Evolutionary conservation across 2,113 vertebrate genomes (phyloP).

Genomic region (Gymnobelideus leadbeateri): DNA sequence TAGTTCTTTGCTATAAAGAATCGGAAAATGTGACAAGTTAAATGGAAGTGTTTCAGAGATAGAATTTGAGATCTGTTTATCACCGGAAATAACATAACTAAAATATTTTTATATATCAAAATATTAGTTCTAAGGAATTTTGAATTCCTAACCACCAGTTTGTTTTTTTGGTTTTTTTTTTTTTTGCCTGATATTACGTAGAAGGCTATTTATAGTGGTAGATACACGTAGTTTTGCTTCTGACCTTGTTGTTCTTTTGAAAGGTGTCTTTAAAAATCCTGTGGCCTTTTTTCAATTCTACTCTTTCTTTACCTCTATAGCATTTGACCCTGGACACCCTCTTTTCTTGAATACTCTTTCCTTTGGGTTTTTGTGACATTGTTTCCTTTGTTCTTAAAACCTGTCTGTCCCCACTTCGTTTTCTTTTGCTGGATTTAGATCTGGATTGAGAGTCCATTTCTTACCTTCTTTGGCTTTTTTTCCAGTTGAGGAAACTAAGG

Average conservation of each 20-base stretch:
- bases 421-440: not conserved
- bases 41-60: not conserved
- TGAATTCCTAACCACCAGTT: conserved; percentile 25
- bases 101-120: conserved; percentile 16
- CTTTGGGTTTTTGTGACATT: not conserved
- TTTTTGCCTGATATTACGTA: conserved; percentile 16
- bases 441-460: not conserved
- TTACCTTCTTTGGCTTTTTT: not conserved
- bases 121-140: conserved; percentile 46
- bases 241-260: not conserved
- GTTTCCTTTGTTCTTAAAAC: not conserved
- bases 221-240: conserved; percentile 17
- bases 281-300: not conserved
- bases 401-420: not conserved
- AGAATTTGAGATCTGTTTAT: conserved; percentile 36
- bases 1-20: not conserved
- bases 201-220: not conserved
- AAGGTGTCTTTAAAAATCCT: not conserved
- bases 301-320: not conserved
- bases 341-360: not conserved
- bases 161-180: no score
- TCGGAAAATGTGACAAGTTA: conserved; percentile 47
- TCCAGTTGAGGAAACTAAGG: not conserved
- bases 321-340: not conserved
- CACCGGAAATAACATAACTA: conserved; percentile 21